A percentile compares a stretch with the other conserved stretches of the same genome.
These are phyloP conservation scores for Salticus scenicus DNA, from an alignment of 2,888 invertebrate genomes.

Conservation along the genomic window DNA sequence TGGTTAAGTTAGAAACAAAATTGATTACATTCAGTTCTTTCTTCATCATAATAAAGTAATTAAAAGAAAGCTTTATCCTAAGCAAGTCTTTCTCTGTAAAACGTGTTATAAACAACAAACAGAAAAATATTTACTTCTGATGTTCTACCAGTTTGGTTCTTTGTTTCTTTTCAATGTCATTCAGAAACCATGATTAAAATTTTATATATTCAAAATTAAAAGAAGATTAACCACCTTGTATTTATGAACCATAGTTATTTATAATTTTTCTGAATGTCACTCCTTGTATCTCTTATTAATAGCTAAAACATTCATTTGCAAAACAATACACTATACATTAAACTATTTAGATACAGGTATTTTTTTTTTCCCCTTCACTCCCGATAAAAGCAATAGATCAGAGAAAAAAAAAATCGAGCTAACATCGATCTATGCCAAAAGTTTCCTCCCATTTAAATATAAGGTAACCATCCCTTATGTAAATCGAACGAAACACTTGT, in stretches of 20 bases:
- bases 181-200: not conserved
- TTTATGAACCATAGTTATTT: not conserved
- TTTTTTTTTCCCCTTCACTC: too few species aligned
- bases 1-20: too few species aligned
- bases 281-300: too few species aligned
- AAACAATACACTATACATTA: not conserved
- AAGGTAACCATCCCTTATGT: conserved; percentile 33
- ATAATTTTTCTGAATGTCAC: not conserved
- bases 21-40: too few species aligned
- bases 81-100: too few species aligned
- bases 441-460: conserved; percentile 54
- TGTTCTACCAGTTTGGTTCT: too few species aligned
- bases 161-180: too few species aligned
- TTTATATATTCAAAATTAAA: not conserved
- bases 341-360: not conserved
- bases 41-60: too few species aligned
- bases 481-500: conserved; percentile 2
- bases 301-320: not conserved
- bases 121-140: too few species aligned
- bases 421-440: conserved; percentile 45
- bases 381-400: conserved; percentile 51
- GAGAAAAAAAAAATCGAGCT: not conserved
- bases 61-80: too few species aligned
- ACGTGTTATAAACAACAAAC: too few species aligned
- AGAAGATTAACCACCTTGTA: not conserved